Evolutionary conservation across 2,797 vertebrate species (phyloP).

Genomic region (Malurus splendens): DNA sequence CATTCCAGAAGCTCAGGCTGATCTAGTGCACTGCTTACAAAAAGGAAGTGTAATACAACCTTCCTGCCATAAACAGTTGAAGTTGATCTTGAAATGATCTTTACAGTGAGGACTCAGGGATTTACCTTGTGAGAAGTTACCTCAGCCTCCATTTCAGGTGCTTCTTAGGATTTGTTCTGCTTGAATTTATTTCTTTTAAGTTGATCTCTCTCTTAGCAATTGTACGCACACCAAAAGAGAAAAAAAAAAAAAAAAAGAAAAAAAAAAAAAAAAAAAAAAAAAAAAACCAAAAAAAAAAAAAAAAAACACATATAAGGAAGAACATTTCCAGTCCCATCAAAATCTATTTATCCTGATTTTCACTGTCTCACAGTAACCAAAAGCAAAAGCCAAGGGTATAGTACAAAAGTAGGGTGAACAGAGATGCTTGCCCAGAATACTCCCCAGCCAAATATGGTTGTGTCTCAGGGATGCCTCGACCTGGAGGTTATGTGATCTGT

Average conservation of each 20-base stretch:
- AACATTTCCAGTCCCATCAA: not conserved
- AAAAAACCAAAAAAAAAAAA: not conserved
- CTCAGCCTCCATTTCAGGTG: not conserved
- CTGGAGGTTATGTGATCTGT: not conserved
- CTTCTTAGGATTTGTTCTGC: not conserved
- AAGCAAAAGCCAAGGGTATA: not conserved
- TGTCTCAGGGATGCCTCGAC: not conserved
- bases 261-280: accelerated
- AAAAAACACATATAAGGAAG: not conserved
- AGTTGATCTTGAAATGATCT: not conserved
- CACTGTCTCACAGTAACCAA: not conserved
- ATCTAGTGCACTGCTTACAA: not conserved
- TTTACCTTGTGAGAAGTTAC: not conserved
- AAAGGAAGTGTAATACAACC: not conserved
- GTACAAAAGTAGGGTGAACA: not conserved
- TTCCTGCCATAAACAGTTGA: not conserved
- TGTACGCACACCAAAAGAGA: not conserved
- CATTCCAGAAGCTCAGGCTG: not conserved
- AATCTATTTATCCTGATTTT: not conserved
- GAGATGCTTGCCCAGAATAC: not conserved
- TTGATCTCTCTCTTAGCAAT: not conserved
- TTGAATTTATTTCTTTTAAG: not conserved
- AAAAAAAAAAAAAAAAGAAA: accelerated
- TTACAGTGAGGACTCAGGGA: not conserved
- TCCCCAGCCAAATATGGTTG: not conserved